These are phyloP conservation scores for Phalloptychus januarius DNA, from an alignment of 2,797 vertebrate genomes.

Conservation along the genomic window DNA sequence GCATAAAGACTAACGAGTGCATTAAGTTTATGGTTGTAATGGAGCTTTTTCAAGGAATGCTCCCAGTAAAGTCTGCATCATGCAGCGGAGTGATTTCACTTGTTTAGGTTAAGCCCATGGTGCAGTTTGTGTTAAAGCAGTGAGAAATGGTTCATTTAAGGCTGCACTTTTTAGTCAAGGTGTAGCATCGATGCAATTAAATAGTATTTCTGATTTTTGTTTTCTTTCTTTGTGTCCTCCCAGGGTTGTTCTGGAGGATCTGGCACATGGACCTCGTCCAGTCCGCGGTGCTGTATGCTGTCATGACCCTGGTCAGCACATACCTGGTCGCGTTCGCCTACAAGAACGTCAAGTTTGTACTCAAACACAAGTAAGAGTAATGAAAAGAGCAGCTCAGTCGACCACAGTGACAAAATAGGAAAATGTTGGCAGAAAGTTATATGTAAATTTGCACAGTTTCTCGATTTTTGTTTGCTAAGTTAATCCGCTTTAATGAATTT, in stretches of 20 bases:
- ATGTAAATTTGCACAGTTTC: not conserved
- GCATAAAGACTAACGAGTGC: not conserved
- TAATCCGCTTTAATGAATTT: not conserved
- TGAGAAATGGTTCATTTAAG: not conserved
- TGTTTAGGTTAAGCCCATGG: not conserved
- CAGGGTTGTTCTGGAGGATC: constrained; percentile 98
- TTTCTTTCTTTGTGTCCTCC: not conserved
- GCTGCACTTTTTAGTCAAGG: not conserved
- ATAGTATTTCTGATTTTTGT: not conserved
- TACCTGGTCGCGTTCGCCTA: constrained; percentile 97
- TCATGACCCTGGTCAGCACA: constrained; percentile 98
- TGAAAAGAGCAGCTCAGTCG: not conserved
- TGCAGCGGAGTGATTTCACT: not conserved
- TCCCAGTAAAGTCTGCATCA: not conserved
- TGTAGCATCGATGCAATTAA: not conserved
- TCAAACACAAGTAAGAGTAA: constrained; percentile 95
- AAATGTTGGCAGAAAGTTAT: not conserved
- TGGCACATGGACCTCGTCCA: constrained; percentile 99
- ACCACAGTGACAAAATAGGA: not conserved
- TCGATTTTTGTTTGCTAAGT: not conserved
- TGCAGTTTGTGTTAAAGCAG: not conserved
- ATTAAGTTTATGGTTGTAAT: not conserved
- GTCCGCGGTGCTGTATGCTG: constrained; percentile 94
- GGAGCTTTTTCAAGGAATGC: not conserved
- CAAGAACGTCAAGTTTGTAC: constrained; percentile 99